Evolutionary conservation across 2,797 vertebrate genomes (phyloP).

Genomic region (Eutrigla gurnardus): DNA sequence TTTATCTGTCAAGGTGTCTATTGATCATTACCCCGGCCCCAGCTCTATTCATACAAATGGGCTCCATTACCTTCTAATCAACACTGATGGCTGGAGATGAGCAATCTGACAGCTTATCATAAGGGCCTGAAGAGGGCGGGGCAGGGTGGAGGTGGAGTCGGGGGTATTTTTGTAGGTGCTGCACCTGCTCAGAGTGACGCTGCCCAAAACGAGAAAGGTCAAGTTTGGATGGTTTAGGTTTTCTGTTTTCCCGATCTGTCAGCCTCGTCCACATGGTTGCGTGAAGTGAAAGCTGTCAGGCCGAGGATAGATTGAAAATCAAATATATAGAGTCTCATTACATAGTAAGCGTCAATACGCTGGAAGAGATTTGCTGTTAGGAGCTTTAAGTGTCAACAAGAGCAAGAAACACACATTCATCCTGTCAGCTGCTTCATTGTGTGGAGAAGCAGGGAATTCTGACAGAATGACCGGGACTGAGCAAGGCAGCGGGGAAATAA

Average conservation of each 20-base stretch:
- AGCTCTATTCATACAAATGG: conserved; percentile 84
- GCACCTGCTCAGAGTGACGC: conserved; percentile 57
- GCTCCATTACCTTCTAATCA: conserved; percentile 84
- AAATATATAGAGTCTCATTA: conserved; percentile 23
- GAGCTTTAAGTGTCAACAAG: conserved; percentile 13
- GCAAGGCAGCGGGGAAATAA: not conserved
- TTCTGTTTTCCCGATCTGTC: conserved; percentile 25
- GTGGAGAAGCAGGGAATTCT: not conserved
- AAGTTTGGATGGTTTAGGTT: conserved; percentile 43
- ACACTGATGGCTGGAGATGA: conserved; percentile 83
- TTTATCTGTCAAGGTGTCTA: conserved; percentile 83
- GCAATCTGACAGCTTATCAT: conserved; percentile 83
- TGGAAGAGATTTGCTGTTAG: conserved; percentile 14
- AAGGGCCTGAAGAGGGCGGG: conserved; percentile 44
- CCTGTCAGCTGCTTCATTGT: not conserved
- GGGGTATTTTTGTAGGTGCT: conserved; percentile 42
- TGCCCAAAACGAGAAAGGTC: conserved; percentile 50
- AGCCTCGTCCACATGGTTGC: not conserved
- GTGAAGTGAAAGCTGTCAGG: conserved; percentile 28
- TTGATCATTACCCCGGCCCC: conserved; percentile 80
- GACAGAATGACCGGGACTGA: not conserved
- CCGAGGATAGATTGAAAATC: conserved; percentile 14
- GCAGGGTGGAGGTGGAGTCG: conserved; percentile 33
- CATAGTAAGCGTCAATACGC: conserved; percentile 8
- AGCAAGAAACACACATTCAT: not conserved